Evolutionary conservation across 2,888 invertebrate species (phyloP).

Genomic region (Eilema sororculum): DNA sequence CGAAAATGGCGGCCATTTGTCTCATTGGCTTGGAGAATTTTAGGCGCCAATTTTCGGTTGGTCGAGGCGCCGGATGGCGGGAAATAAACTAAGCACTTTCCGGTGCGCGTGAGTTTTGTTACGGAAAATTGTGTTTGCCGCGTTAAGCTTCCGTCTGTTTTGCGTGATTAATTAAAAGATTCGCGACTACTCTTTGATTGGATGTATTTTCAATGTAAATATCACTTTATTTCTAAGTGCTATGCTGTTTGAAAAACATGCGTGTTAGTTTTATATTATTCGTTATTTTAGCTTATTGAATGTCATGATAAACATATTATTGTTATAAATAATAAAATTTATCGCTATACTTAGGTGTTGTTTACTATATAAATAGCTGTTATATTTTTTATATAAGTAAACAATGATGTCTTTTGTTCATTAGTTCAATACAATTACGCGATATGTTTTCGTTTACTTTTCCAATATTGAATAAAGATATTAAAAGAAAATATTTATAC

Average conservation of each 20-base stretch:
- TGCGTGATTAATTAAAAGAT: conserved; percentile 51
- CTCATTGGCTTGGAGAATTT: conserved; percentile 75
- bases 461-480: not conserved
- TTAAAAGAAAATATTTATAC: no score
- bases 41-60: conserved; percentile 87
- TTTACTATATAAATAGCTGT: not conserved
- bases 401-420: not conserved
- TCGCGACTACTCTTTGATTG: conserved; percentile 38
- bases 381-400: not conserved
- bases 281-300: not conserved
- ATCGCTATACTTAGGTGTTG: no score
- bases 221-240: conserved; percentile 14
- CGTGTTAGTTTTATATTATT: not conserved
- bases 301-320: not conserved
- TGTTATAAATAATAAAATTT: not conserved
- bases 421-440: not conserved
- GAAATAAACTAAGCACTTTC: conserved; percentile 80
- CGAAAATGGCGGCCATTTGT: conserved; percentile 82
- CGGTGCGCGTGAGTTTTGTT: conserved; percentile 78
- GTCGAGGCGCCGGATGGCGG: conserved; percentile 84
- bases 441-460: not conserved
- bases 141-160: conserved; percentile 68
- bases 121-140: conserved; percentile 82
- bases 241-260: not conserved
- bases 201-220: conserved; percentile 17